Evolutionary conservation across 2,797 vertebrate species (phyloP), one percentile per base, ranked within the genome.

Genomic region (Leuciscus waleckii): DNA sequence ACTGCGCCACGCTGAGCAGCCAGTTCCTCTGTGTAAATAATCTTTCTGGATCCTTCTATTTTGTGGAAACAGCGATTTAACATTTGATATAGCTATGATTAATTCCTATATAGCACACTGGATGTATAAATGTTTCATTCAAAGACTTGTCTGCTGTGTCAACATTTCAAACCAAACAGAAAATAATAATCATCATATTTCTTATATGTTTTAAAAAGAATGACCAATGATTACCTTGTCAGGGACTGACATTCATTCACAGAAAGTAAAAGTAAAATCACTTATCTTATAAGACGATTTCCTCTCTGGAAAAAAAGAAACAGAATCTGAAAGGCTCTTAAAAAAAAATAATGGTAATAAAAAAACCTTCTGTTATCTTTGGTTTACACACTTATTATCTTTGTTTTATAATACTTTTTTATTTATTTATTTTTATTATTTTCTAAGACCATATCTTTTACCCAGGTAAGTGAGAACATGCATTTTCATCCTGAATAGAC

Each of bases 1-100:
- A 77, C 79, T 81, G 77, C 76, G 61, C 82, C 86, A 84, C 70
- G 54, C 81, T 5, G 76, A 74, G 69, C 68, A 73, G 39, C 39
- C 63, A 29, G 26, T 37, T 79, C 56, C 76, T 49, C 29, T n/a
- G 5, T 68, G 69, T 37, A 54, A 56, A 56, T 68, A 17, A 68
- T 61, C 39, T 73, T 39, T 85, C 84, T 85, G 32, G 56, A 73
- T 80, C 68, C 2, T 85, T 85, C 84, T 29, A 21, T 17, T 58
- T 49, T 16, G 43, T 46, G 39, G 21, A 74, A 67, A 39, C 73
- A 32, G 51, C 13, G 5, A 54, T 58, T 69, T 78, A 3, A 35
- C 39, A 56, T 46, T 23, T 65, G 1, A 35, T 43, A 46, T 79
- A 6, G 46, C 46, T 14, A 23, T 8, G 19, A 61, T 19, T 35